Evolutionary conservation across 2,888 invertebrate genomes (phyloP).

Genomic region (Drymonia ruficornis): DNA sequence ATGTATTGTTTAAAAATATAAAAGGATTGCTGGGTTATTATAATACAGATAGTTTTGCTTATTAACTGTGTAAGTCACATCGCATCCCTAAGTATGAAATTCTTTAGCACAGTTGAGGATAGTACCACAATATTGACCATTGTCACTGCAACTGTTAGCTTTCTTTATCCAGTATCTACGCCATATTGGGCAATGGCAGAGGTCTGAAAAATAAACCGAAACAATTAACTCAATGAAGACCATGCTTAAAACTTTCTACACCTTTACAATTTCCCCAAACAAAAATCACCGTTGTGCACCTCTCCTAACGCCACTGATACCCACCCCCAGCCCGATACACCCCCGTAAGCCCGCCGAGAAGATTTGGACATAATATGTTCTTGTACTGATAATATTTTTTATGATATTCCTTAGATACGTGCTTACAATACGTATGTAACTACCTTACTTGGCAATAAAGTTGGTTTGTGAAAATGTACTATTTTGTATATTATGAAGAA

Average conservation of each 20-base stretch:
- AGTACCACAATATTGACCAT: too few relatives aligned
- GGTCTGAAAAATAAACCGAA: too few relatives aligned
- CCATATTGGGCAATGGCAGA: too few relatives aligned
- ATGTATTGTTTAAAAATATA: too few relatives aligned
- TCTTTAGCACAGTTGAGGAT: too few relatives aligned
- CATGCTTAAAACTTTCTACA: background rate
- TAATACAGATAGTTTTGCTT: too few relatives aligned
- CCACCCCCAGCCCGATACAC: conserved; percentile 33
- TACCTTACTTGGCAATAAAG: conserved; percentile 5
- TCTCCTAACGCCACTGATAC: conserved; percentile 22
- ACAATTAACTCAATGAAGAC: too few relatives aligned
- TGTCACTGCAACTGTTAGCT: too few relatives aligned
- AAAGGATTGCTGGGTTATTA: too few relatives aligned
- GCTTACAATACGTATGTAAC: conserved; percentile 11
- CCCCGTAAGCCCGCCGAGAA: conserved; percentile 42
- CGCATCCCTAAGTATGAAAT: too few relatives aligned
- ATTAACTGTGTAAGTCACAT: too few relatives aligned
- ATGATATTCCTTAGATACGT: conserved; percentile 21
- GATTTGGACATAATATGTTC: conserved; percentile 55
- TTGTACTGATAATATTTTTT: conserved; percentile 45
- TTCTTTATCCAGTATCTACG: too few relatives aligned
- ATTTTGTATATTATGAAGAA: conserved; percentile 11
- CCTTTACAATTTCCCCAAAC: background rate
- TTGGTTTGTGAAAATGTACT: conserved; percentile 20
- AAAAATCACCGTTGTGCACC: conserved; percentile 9